Conservation (phyloP, 2,113 vertebrate species). For the Monarcha castaneiventris region DNA sequence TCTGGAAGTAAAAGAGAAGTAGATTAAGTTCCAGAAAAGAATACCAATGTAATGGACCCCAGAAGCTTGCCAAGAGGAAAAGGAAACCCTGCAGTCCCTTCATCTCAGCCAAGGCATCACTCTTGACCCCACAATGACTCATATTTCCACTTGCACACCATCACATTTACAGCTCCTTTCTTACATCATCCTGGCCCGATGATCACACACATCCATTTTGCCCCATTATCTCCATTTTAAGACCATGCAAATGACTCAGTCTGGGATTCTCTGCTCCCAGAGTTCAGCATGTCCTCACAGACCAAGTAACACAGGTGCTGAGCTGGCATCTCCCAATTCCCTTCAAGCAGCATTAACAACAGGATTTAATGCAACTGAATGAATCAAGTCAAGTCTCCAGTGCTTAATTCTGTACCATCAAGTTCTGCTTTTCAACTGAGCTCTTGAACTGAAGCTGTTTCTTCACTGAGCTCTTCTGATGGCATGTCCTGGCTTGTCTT, state of each 20-base stretch:
- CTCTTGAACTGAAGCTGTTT: not conserved
- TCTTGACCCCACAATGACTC: not conserved
- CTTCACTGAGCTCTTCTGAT: not conserved
- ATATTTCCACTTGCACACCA: not conserved
- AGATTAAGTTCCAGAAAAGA: not conserved
- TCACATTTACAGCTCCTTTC: not conserved
- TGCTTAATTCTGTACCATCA: not conserved
- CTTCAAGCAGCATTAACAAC: not conserved
- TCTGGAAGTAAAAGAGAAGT: not conserved
- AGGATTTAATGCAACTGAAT: not conserved
- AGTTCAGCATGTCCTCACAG: not conserved
- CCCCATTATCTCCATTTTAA: not conserved
- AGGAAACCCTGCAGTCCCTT: not conserved
- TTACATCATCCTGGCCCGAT: not conserved
- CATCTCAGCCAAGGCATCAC: not conserved
- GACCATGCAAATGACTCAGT: not conserved
- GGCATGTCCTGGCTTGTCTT: not conserved
- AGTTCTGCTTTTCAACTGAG: not conserved
- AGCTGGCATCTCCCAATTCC: not conserved
- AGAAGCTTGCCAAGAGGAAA: not conserved
- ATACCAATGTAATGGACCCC: accelerated
- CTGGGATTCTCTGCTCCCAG: not conserved
- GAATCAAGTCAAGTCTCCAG: not conserved
- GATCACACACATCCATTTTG: not conserved
- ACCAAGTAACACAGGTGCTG: not conserved